Evolutionary conservation across 2,888 invertebrate species (phyloP).

Genomic region (Crepidodera aurea): DNA sequence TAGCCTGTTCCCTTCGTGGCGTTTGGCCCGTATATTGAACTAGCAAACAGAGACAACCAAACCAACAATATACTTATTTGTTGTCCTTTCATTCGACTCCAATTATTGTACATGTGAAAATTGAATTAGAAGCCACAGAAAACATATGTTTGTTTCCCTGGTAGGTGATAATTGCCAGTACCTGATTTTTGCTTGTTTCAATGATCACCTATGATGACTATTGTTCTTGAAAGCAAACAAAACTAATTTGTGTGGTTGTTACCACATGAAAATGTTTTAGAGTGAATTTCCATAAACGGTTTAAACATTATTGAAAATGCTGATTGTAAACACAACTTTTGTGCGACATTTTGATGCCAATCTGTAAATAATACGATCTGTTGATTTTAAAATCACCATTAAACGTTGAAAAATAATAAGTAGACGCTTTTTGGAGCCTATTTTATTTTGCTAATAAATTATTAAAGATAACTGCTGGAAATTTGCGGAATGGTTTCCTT

Average conservation of each 20-base stretch:
- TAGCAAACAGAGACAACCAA: constrained; percentile 35
- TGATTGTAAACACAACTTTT: constrained; percentile 5
- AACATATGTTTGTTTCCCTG: constrained; percentile 43
- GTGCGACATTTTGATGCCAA: not conserved
- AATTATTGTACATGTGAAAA: constrained; percentile 45
- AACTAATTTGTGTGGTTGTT: constrained; percentile 25
- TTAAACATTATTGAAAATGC: constrained; percentile 10
- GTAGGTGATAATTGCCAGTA: constrained; percentile 46
- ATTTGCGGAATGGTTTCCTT: too few species aligned
- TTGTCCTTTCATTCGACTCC: constrained; percentile 37
- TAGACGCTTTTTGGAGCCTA: too few species aligned
- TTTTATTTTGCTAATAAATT: too few species aligned
- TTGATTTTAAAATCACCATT: too few species aligned
- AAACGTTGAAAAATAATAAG: too few species aligned
- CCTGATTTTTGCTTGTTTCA: constrained; percentile 41
- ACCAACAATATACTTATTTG: constrained; percentile 39
- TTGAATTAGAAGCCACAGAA: constrained; percentile 45
- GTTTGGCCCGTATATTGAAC: constrained; percentile 24
- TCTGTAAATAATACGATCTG: too few species aligned
- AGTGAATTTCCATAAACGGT: constrained; percentile 14
- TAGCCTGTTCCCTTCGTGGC: constrained; percentile 22
- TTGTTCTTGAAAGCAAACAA: constrained; percentile 22
- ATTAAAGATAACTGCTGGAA: too few species aligned
- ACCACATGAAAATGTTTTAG: constrained; percentile 6
- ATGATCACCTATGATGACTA: constrained; percentile 46